These are phyloP conservation scores for Scaptomyza montana DNA, from an alignment of 1,140 invertebrate genomes.

Conservation along the genomic window DNA sequence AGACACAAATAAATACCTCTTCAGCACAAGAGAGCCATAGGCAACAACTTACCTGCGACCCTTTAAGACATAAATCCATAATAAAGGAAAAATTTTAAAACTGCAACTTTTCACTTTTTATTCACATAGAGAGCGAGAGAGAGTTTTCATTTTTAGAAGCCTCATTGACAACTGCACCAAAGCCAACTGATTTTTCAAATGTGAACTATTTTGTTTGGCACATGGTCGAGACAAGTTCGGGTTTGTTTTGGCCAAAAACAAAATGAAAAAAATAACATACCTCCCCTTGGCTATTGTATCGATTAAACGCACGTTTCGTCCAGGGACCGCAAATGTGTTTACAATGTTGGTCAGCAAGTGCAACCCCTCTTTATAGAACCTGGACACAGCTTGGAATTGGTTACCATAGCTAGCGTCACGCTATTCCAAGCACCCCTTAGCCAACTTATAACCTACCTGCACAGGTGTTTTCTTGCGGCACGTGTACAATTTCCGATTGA, in stretches of 20 bases:
- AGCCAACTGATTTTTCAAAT: conserved; percentile 54
- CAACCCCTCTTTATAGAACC: conserved; percentile 40
- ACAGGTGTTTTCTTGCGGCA: conserved; percentile 25
- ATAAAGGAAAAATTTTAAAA: conserved; percentile 40
- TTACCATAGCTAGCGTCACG: conserved; percentile 25
- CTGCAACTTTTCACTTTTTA: conserved; percentile 42
- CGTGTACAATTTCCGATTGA: neutral
- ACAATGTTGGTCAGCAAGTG: conserved; percentile 63
- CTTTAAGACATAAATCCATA: conserved; percentile 82
- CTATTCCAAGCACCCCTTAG: neutral
- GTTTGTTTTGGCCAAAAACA: conserved; percentile 40
- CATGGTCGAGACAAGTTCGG: conserved; percentile 20
- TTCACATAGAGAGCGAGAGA: conserved; percentile 20
- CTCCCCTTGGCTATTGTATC: conserved; percentile 42
- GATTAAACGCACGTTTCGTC: conserved; percentile 49
- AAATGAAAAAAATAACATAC: conserved; percentile 1
- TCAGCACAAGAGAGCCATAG: neutral
- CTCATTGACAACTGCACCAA: conserved; percentile 50
- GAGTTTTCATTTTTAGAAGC: conserved; percentile 1
- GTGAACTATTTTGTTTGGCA: conserved; percentile 13
- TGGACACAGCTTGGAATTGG: conserved; percentile 47
- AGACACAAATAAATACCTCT: neutral
- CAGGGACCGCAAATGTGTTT: conserved; percentile 46
- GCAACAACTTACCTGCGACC: conserved; percentile 62
- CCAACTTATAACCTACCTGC: neutral